These are phyloP conservation scores for Drosophila paracracens DNA, from an alignment of 2,888 invertebrate genomes.

Conservation along the genomic window DNA sequence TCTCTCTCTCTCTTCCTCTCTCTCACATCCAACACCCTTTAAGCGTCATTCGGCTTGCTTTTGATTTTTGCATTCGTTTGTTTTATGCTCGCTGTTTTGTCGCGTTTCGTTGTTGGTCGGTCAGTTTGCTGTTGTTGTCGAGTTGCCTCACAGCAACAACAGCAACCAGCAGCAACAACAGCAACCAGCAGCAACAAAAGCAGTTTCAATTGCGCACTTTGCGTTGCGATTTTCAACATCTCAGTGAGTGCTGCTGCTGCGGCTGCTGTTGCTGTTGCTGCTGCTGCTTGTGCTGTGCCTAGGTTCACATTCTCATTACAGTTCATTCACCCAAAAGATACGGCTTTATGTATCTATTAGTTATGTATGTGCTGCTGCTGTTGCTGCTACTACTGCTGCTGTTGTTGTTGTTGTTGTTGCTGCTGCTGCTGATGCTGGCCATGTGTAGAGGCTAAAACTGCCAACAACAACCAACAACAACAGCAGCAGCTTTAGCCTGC, in stretches of 20 bases:
- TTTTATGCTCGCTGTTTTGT: conserved; percentile 61
- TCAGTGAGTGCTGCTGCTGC: conserved; percentile 35
- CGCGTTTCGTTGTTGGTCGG: conserved; percentile 57
- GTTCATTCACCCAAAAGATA: conserved; percentile 81
- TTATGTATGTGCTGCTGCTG: conserved; percentile 71
- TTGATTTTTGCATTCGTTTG: conserved; percentile 55
- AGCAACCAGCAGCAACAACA: conserved; percentile 3
- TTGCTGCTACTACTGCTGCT: conserved; percentile 3
- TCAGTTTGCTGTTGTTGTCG: conserved; percentile 36
- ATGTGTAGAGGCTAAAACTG: conserved; percentile 54
- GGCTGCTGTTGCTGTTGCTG: background rate
- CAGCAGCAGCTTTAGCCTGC: conserved; percentile 39
- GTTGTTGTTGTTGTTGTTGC: conserved; percentile 23
- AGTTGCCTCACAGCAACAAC: conserved; percentile 13
- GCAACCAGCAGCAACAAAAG: conserved; percentile 25
- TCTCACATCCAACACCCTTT: background rate
- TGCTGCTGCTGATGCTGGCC: conserved; percentile 39
- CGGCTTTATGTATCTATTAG: conserved; percentile 81
- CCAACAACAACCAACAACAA: conserved; percentile 11
- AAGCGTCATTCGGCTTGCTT: conserved; percentile 22
- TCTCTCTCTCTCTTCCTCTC: background rate
- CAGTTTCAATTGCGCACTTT: conserved; percentile 77
- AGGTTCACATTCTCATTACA: conserved; percentile 83
- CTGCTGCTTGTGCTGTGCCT: conserved; percentile 42
- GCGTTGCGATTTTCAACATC: conserved; percentile 74